Evolutionary conservation across 2,113 vertebrate genomes (phyloP).

Genomic region (Loxodonta africana): DNA sequence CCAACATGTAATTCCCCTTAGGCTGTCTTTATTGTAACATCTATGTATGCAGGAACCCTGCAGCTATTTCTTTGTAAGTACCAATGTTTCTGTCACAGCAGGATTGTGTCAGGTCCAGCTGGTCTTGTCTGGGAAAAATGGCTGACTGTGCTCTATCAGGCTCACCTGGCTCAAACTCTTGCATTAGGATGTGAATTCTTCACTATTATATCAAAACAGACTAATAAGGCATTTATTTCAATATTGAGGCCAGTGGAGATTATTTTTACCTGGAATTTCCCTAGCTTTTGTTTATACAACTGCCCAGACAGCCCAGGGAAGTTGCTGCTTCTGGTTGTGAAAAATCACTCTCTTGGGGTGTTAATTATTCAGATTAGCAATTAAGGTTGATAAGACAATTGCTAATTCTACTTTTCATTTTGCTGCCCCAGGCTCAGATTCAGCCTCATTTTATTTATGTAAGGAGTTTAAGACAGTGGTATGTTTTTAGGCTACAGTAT

Average conservation of each 20-base stretch:
- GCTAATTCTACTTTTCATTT: background rate
- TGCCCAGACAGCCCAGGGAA: background rate
- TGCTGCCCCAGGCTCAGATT: background rate
- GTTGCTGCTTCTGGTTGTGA: background rate
- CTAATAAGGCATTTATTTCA: background rate
- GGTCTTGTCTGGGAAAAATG: background rate
- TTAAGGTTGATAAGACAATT: background rate
- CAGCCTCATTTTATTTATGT: background rate
- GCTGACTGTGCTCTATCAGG: background rate
- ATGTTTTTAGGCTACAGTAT: background rate
- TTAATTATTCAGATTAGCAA: background rate
- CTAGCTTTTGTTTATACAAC: background rate
- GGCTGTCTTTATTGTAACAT: background rate
- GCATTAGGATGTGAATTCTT: background rate
- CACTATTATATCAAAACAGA: background rate
- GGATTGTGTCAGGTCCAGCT: background rate
- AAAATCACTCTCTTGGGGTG: background rate
- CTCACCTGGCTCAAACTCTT: background rate
- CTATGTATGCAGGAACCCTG: background rate
- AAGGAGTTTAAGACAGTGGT: background rate
- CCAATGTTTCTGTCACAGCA: background rate
- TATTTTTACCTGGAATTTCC: background rate
- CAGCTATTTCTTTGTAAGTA: background rate
- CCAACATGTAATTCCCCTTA: background rate
- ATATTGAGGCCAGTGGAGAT: background rate